Evolutionary conservation across 2,888 invertebrate genomes (phyloP).

Genomic region (Callosobruchus maculatus): DNA sequence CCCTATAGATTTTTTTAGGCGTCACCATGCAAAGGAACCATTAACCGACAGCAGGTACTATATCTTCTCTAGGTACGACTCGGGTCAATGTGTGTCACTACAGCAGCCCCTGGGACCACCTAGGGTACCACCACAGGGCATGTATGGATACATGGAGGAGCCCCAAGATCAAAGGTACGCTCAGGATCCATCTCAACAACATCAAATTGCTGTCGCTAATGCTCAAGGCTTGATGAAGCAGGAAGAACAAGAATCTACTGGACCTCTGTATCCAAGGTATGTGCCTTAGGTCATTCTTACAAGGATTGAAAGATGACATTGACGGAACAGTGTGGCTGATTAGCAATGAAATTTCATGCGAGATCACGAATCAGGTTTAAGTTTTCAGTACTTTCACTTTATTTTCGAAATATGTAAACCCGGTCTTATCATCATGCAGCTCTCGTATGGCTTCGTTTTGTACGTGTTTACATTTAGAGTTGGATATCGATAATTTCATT

Average conservation of each 20-base stretch:
- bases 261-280: conserved; percentile 73
- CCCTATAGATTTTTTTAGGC: neutral
- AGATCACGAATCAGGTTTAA: no score
- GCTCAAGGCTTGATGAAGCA: conserved; percentile 63
- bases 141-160: conserved; percentile 62
- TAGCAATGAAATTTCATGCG: no score
- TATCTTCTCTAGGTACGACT: conserved; percentile 65
- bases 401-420: no score
- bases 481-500: no score
- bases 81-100: conserved; percentile 46
- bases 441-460: no score
- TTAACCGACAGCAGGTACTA: conserved; percentile 33
- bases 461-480: no score
- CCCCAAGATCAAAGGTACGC: conserved; percentile 58
- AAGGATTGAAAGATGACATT: neutral
- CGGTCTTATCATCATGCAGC: no score
- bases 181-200: conserved; percentile 47
- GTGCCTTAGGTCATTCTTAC: neutral
- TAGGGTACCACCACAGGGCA: conserved; percentile 53
- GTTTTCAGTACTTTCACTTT: no score
- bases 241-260: conserved; percentile 65
- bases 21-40: neutral
- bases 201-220: conserved; percentile 53
- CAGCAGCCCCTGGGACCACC: conserved; percentile 51
- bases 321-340: no score